Evolutionary conservation across 2,888 invertebrate genomes (phyloP), one percentile per base, ranked within the genome.

Genomic region (Diachrysia chrysitis): DNA sequence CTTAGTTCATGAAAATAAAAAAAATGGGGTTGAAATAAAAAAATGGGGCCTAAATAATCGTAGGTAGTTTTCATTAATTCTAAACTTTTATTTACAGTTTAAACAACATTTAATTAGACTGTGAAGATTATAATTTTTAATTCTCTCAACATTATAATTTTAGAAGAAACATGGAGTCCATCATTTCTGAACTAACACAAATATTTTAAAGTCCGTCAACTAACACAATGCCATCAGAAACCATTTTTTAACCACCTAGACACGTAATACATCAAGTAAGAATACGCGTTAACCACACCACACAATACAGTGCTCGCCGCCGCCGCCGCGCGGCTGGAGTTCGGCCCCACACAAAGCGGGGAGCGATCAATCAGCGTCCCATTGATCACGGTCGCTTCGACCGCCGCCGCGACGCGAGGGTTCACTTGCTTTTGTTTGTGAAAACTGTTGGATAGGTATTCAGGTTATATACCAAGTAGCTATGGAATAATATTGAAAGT

Each of bases 381-480:
- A 72, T 73, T 71, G 55, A 73, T 73, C 73, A 70, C 42, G 63
- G 16, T 51, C 48, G 53, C 25, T n/a, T 25, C 23, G 55, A 57
- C 56, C 63, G 23, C 4, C 42, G 32, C 32, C n/a, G 35, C 14
- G 46, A 3, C 48, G 53, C 17, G 21, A 9, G 48, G 51, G 23
- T 74, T 25, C 32, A n/a, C 57, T 56, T 56, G 58, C 48, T 70
- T 67, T 63, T 65, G 54, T 70, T 73, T 56, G 55, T 57, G 9
- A 21, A 35, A 59, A 32, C 4, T 53, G 6, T 53, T 76, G 9
- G 32, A 63, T 54, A 42, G n/a, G 57, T 48, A 54, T 53, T 56
- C 3, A 19, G 35, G 4, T 3, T 12, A 32, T 51, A 16, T n/a
- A 19, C n/a, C 19, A 37, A 21, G 23, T 46, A 25, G 12, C 25